Base-by-base conservation (phyloP, 2,888 invertebrate species). In the Drymonia ruficornis region DNA sequence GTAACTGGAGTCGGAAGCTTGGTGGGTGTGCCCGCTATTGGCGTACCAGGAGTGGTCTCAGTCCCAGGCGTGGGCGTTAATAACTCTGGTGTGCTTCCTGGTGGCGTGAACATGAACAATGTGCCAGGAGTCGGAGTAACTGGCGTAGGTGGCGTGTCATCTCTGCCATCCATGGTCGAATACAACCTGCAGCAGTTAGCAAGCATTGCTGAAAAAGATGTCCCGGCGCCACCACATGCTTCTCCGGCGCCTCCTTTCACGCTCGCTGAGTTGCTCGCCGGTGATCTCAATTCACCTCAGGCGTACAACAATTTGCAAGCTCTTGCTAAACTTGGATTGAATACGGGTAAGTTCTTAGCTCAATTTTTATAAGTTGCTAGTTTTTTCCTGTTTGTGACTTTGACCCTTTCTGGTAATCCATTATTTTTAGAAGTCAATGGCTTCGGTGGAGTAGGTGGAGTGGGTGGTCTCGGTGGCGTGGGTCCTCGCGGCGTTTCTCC, bases 221-320 rank as follows among this genome's bases (percentile, higher is more conserved):
- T 89, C 36, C 92, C 94, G 0, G 94, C 94, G 46, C 89, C 92
- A 29, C 85, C 92, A 68, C 81, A 94, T 81, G 88, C 94, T 76
- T 81, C 94, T 69, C 86, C 95, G 76, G 83, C 95, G 85, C 95
- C 95, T 60, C 94, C 95, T 65, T 96, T 97, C 70, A 96, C 95
- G 55, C 87, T 97, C 64, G 96, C 96, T 8, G 97, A 97, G 81
- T 90, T 97, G 54, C 93, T 97, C 54, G 94, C 95, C 56, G 96
- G 96, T 16, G 96, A 96, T 75, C 84, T 95, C 5, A 94, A 93
- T 70, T 94, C 94, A 0, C 95, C 95, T 70, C 96, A 96, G 74
- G 97, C 97, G 12, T 95, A 97, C 72, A 97, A 97, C 86, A 98
- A 98, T 89, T 93, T 98, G 65, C 97, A 98, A 80, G 97, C 97